These are phyloP conservation scores for Orthosia cruda DNA, from an alignment of 2,888 invertebrate genomes.

Conservation along the genomic window DNA sequence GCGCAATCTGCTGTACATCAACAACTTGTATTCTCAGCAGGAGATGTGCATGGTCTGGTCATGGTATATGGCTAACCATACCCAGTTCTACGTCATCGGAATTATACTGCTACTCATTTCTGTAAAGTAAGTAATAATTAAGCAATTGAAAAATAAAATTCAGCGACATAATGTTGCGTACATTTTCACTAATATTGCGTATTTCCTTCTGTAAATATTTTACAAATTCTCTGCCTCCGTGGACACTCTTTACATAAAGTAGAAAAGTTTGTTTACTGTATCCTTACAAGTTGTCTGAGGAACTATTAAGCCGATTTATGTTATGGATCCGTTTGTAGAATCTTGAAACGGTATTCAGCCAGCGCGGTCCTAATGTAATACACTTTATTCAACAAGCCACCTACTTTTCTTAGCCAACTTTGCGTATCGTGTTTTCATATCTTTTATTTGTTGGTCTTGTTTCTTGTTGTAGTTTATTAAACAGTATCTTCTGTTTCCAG, in stretches of 20 bases:
- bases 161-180: slow-evolving; percentile 10
- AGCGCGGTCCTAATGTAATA: slow-evolving; percentile 29
- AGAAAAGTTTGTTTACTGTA: slow-evolving; percentile 55
- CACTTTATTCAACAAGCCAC: slow-evolving; percentile 45
- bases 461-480: slow-evolving; percentile 18
- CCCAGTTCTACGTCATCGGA: slow-evolving; percentile 95
- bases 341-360: slow-evolving; percentile 39
- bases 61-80: slow-evolving; percentile 95
- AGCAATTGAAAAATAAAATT: slow-evolving; percentile 11
- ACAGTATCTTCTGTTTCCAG: slow-evolving; percentile 78
- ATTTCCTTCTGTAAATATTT: slow-evolving; percentile 28
- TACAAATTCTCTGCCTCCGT: slow-evolving; percentile 3
- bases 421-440: slow-evolving; percentile 44
- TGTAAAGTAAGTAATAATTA: slow-evolving; percentile 91
- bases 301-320: slow-evolving; percentile 61
- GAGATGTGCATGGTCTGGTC: too few species aligned
- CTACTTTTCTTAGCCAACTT: slow-evolving; percentile 42
- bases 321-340: slow-evolving; percentile 59
- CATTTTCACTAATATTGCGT: slow-evolving; percentile 16
- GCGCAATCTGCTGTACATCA: slow-evolving; percentile 96
- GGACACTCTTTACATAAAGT: slow-evolving; percentile 26
- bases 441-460: slow-evolving; percentile 32
- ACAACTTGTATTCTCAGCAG: slow-evolving; percentile 95
- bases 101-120: slow-evolving; percentile 93
- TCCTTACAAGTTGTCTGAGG: slow-evolving; percentile 49